These are phyloP conservation scores for Luperina nickerlii DNA, from an alignment of 2,888 invertebrate genomes.

Conservation along the genomic window DNA sequence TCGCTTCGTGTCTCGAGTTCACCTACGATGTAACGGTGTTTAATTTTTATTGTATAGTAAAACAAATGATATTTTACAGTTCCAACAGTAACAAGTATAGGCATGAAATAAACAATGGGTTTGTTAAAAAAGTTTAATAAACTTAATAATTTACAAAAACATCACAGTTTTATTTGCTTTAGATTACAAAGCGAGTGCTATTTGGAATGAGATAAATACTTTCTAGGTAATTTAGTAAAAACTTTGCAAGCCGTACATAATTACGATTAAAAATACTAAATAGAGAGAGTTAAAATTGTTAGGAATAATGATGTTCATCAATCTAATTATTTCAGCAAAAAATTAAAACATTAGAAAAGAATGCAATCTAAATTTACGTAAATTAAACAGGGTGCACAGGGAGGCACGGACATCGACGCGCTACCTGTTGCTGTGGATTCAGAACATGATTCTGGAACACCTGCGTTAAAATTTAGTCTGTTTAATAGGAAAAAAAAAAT, in stretches of 20 bases:
- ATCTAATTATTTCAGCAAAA: slow-evolving; percentile 10
- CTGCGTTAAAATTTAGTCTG: no score
- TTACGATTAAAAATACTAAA: slow-evolving; percentile 20
- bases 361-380: not conserved
- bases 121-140: slow-evolving; percentile 71
- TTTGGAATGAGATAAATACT: slow-evolving; percentile 61
- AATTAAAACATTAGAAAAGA: not conserved
- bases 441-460: no score
- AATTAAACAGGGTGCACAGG: not conserved
- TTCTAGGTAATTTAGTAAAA: slow-evolving; percentile 11
- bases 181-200: slow-evolving; percentile 55
- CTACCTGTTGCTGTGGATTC: no score
- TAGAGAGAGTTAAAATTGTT: slow-evolving; percentile 2
- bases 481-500: no score
- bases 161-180: slow-evolving; percentile 75
- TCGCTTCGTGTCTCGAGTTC: not conserved
- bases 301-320: slow-evolving; percentile 7
- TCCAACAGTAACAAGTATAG: slow-evolving; percentile 22
- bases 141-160: slow-evolving; percentile 72
- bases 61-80: slow-evolving; percentile 32
- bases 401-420: no score
- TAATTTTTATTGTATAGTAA: slow-evolving; percentile 8
- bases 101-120: slow-evolving; percentile 50
- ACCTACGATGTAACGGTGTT: not conserved
- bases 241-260: slow-evolving; percentile 27